Base-by-base conservation (phyloP, 2,888 invertebrate genomes). In the Dolichopus griseipennis region DNA sequence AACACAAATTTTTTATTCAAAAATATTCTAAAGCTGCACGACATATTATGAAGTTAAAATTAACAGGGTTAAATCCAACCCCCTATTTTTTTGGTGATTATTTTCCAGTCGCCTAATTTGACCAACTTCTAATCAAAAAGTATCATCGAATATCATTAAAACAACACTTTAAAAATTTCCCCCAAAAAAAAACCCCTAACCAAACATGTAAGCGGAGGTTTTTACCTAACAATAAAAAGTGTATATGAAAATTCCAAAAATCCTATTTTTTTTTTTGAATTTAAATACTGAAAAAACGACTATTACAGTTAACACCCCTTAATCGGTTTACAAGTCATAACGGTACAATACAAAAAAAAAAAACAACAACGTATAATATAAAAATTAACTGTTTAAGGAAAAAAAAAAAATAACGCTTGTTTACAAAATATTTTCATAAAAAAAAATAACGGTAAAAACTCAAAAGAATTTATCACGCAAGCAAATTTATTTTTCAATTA, bases 321-420 rank as follows among this genome's bases (percentile, higher is more conserved):
- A 52, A 52, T 52, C 52, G 52, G 15, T 52, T 52, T 52, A 52
- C 52, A 52, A 52, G 52, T 52, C 52, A 52, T 52, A 52, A 52
- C 52, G 6, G 18, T 2, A 9, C 18, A 27, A 27, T 27, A 27
- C 5, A 27, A 27, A 27, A 27, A 27, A 27, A 27, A 27, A 27
- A 27, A 4, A 27, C 5, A 27, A 27, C n/a, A 27, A 27, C 27
- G 27, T n/a, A 52, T 12, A 43, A 43, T 10, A 52, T 18, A 52
- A 52, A 52, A 52, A 18, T 52, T 18, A 15, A 6, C 6, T 52
- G 15, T 41, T 41, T 41, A 41, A 9, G 15, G 41, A 15, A 41
- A 27, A 27, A 27, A 2, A 27, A 37, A 37, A 10, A 37, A 37
- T 7, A 37, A 6, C n/a, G n/a, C 8, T 18, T 52, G n/a, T 52